Conservation (phyloP, 2,113 vertebrate genomes). For the Probosciger aterrimus region DNA sequence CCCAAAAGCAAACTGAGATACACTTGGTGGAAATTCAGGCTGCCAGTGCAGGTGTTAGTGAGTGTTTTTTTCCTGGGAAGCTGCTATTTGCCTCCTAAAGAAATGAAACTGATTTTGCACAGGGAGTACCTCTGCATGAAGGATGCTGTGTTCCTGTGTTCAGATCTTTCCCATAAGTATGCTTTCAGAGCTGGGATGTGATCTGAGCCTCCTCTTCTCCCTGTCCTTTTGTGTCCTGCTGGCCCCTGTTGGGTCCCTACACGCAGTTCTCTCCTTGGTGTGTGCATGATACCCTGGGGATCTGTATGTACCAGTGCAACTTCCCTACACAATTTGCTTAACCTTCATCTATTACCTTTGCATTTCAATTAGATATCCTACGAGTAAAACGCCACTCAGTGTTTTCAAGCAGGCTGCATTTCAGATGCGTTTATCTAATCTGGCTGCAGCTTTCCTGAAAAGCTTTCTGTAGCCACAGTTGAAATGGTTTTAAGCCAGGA, state of each 20-base stretch:
- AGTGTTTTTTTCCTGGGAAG: neutral
- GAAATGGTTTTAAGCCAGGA: neutral
- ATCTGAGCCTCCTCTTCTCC: neutral
- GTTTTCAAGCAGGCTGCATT: neutral
- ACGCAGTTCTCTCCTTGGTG: neutral
- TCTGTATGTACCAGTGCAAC: neutral
- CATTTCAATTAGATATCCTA: neutral
- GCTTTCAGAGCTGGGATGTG: neutral
- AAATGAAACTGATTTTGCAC: neutral
- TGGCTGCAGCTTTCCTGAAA: neutral
- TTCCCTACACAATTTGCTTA: neutral
- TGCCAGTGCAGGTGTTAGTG: neutral
- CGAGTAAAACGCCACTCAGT: neutral
- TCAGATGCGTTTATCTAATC: neutral
- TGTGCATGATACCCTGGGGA: neutral
- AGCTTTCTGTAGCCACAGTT: neutral
- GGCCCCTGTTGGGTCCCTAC: neutral
- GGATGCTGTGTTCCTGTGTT: neutral
- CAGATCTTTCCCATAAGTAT: neutral
- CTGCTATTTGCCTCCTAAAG: neutral
- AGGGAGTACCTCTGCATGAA: neutral
- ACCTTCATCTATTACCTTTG: neutral
- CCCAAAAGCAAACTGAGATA: neutral
- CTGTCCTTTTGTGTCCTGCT: rapidly evolving
- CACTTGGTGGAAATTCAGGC: neutral